Evolutionary conservation across 1,140 invertebrate genomes (phyloP), one percentile per base, ranked within the genome.

Genomic region (Drosophila eugracilis): DNA sequence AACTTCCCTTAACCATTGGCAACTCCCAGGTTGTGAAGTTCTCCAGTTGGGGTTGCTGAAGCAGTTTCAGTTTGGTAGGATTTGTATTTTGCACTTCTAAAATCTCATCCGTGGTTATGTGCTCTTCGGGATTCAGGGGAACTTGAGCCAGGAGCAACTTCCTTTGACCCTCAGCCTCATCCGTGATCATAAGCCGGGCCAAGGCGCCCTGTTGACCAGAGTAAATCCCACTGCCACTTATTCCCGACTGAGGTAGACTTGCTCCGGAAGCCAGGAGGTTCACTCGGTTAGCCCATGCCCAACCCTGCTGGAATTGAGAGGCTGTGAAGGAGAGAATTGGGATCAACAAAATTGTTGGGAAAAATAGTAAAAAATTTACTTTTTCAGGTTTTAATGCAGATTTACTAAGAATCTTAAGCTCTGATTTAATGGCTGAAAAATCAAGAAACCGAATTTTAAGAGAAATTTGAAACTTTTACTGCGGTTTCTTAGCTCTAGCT

Each of bases 201-300:
- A 94, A 41, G 0, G 92, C 88, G 6, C 93, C 93, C 2, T 89
- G 84, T 59, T 91, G 86, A 0, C 92, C 92, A 0, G 93, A 92
- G 67, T 93, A 95, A 34, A 95, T 94, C 21, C 95, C 95, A 34
- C 93, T 94, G 12, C 95, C 95, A 39, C 93, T 93, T 49, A 93
- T 93, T 9, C 94, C 93, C 7, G 91, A 60, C 5, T 52, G 22
- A 0, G 93, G 93, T 66, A 93, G 91, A 83, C 94, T 94, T 2
- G 92, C 93, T 36, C 94, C 94, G 47, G 94, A 78, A 0, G 93
- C 93, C 22, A 95, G 57, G 42, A 95, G 92, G 70, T 94, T 95
- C 1, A 95, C 92, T 55, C 93, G 92, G 75, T 94, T 92, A 2
- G 92, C 86, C 66, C 92, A 92, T 2, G 94, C 93, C 85, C 93